Base-by-base conservation (phyloP, 2,888 invertebrate genomes). In the Amblyjoppa fuscipennis region DNA sequence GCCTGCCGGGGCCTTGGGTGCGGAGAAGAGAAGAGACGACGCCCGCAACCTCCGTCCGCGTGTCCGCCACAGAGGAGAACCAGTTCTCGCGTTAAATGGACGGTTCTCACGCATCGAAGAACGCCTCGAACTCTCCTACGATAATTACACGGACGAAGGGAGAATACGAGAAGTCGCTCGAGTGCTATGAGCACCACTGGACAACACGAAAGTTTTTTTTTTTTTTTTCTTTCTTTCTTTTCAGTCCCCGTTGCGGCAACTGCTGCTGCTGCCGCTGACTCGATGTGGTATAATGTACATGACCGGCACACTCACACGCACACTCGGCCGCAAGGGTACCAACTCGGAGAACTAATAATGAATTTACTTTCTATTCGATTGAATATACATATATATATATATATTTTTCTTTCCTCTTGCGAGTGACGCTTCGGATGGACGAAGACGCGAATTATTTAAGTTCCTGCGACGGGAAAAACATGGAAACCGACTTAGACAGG, bases 81-180 rank as follows among this genome's bases (percentile, higher is more conserved):
- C 92, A 91, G 92, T 92, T 92, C 90, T 92, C 91, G 92, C 91
- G 91, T 91, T 89, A 91, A 92, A 91, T 91, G 88, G 88, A 87
- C 89, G 92, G 92, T 92, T 92, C 92, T 92, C 92, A 92, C 91
- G 91, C 90, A 84, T 90, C 87, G 87, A 81, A 71, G 84, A 87
- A 81, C 87, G 73, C 81, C 66, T 79, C 81, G 78, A 87, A 86
- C 81, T 85, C 78, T 53, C 59, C 82, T 53, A 71, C 68, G 68
- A 68, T 85, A 85, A 85, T 85, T 83, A 83, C 79, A 81, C 73
- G 74, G 76, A 81, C 68, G 61, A 70, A n/a, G 68, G 75, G 56
- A 79, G 61, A 51, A 79, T 79, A 45, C 71, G 75, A 74, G 34
- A 68, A 59, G 38, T 51, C 59, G 61, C 28, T 53, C 75, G 75